Evolutionary conservation across 2,113 vertebrate species (phyloP).

Genomic region (Perca flavescens): DNA sequence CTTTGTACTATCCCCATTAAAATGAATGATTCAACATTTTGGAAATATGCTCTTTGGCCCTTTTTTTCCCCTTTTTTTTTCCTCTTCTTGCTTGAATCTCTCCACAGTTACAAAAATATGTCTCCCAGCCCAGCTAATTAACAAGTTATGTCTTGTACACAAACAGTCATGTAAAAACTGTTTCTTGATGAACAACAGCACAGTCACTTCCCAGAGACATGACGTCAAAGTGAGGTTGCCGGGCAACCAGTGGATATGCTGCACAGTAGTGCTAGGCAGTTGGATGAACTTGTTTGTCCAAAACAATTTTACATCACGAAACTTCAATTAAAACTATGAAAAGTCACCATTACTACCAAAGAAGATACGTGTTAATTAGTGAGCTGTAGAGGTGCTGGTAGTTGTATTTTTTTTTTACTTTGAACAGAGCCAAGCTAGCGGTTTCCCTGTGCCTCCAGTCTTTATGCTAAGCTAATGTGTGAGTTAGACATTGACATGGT

Average conservation of each 20-base stretch:
- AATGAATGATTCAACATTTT: slow-evolving; percentile 9
- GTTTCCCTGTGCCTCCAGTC: neutral
- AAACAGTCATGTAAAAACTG: neutral
- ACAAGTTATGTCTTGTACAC: neutral
- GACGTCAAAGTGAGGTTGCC: neutral
- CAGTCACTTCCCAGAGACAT: slow-evolving; percentile 12
- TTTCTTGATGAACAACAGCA: slow-evolving; percentile 2
- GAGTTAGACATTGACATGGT: slow-evolving; percentile 72
- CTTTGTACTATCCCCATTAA: neutral
- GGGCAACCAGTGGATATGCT: slow-evolving; percentile 8
- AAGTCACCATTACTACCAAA: too few species aligned
- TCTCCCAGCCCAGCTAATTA: neutral
- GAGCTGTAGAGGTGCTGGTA: neutral
- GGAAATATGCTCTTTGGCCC: neutral
- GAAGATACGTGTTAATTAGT: neutral
- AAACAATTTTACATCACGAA: neutral
- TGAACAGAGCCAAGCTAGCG: neutral
- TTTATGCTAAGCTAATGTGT: slow-evolving; percentile 29
- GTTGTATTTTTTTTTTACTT: neutral
- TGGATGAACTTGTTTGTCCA: neutral
- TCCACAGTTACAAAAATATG: neutral
- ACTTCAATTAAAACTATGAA: neutral
- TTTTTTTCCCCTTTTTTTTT: neutral
- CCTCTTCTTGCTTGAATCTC: neutral
- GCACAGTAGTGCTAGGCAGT: neutral